Evolutionary conservation across 2,888 invertebrate genomes (phyloP), one percentile per base, ranked within the genome.

Genomic region (Exephanes ischioxanthus): DNA sequence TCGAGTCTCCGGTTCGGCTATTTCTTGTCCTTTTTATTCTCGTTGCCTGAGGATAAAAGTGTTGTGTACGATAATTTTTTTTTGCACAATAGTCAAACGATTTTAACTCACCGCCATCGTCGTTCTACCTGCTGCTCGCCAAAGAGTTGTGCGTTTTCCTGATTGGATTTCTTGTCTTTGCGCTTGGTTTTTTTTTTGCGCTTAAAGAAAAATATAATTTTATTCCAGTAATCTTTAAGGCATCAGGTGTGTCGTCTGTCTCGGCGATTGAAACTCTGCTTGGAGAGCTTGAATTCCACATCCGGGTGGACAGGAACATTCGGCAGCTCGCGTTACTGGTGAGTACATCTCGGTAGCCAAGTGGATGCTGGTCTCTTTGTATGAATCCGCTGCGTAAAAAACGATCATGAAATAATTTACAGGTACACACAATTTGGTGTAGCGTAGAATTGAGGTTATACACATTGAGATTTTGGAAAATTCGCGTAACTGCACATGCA

Each of bases 151-250:
- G 93, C 88, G 94, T 95, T 11, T 96, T 92, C 87, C 94, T 95
- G 87, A 95, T 95, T 93, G 85, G 93, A 91, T 87, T 96, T 96
- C 88, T 94, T 94, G 77, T 94, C 93, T 92, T 96, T 96, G 86
- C 96, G 95, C 90, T 96, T 89, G 90, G 87, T 92, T 92, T 90
- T 88, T 91, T 93, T 93, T 45, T 93, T 92, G 16, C 89, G 86
- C 72, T 91, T 91, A 22, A 22, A 22, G 22, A 22, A 22, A 22
- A 22, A 53, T 90, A 94, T 87, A 90, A 94, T 90, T 89, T 93
- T 19, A 51, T 87, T 51, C 85, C 85, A 9, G 85, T 84, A 4
- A 53, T 79, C 51, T 41, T 63, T 2, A 67, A n/a, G 33, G 83
- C 86, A 55, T 61, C 71, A 3, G 26, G 82, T 91, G 95, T 93